These are phyloP conservation scores for Heliconius erato DNA, from an alignment of 2,888 invertebrate genomes.

Conservation along the genomic window DNA sequence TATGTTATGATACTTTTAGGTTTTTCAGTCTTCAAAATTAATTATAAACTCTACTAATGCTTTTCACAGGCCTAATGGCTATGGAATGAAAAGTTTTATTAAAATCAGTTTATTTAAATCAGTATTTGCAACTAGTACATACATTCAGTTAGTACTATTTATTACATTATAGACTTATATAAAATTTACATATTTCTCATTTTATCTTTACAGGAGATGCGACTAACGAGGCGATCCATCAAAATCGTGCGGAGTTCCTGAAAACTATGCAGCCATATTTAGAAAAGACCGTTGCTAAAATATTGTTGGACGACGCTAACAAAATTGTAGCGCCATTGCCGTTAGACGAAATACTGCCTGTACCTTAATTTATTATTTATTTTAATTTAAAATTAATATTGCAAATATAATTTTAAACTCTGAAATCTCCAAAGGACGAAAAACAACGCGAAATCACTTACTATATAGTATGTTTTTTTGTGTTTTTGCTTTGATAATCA, in stretches of 20 bases:
- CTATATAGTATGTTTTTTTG: not conserved
- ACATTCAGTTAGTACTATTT: no score
- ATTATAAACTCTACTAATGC: no score
- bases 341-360: conserved; percentile 84
- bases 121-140: no score
- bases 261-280: conserved; percentile 85
- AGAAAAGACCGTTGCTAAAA: conserved; percentile 81
- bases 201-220: conserved; percentile 72
- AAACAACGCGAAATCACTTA: not conserved
- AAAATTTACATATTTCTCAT: not conserved
- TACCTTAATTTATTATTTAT: conserved; percentile 45
- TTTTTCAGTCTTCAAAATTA: no score
- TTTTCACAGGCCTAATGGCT: no score
- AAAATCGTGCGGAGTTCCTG: conserved; percentile 86
- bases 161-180: not conserved
- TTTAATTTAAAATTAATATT: not conserved
- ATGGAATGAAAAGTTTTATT: no score
- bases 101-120: no score
- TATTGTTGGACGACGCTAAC: conserved; percentile 84
- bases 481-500: not conserved
- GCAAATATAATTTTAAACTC: not conserved
- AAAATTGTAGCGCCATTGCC: conserved; percentile 83
- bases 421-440: not conserved
- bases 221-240: conserved; percentile 86
- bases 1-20: no score